Percentiles rank a stretch among this genome's conserved stretches.
phyloP scores from a whole-genome alignment of 2,888 invertebrate genomes.

The Cataglyphis rosenhaueri region DNA sequence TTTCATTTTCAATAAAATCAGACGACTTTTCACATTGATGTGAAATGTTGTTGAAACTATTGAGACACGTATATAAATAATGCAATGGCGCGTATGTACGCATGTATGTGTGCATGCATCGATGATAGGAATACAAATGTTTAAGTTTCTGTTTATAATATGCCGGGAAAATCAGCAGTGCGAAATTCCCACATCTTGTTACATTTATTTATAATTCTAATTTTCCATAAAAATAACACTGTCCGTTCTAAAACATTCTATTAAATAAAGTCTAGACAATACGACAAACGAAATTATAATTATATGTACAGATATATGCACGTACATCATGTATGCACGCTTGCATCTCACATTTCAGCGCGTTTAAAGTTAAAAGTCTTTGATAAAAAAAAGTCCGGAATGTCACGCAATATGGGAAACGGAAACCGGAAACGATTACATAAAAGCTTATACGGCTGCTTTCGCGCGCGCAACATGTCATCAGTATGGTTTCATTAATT shows the following conservation, averaged over 20 bases:
- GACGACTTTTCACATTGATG: background rate
- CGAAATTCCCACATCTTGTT: background rate
- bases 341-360: background rate
- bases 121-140: background rate
- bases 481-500: slow-evolving; percentile 7
- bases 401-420: background rate
- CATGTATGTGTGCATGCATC: background rate
- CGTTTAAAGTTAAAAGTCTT: background rate
- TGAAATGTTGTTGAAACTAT: background rate
- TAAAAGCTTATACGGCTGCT: background rate
- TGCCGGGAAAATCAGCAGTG: background rate
- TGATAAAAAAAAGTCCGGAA: background rate
- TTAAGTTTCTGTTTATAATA: slow-evolving; percentile 20
- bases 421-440: background rate
- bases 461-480: background rate
- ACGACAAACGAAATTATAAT: background rate
- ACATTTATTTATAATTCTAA: slow-evolving; percentile 24
- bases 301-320: background rate
- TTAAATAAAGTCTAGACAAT: background rate
- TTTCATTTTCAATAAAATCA: background rate
- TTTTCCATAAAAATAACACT: background rate
- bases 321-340: no score
- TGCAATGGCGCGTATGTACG: background rate
- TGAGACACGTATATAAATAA: background rate
- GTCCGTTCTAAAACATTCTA: background rate